A percentile compares a stretch with the other conserved stretches of the same genome.
These are phyloP conservation scores for Petrocephalus sullivani DNA, from an alignment of 2,797 vertebrate genomes.

Conservation along the genomic window DNA sequence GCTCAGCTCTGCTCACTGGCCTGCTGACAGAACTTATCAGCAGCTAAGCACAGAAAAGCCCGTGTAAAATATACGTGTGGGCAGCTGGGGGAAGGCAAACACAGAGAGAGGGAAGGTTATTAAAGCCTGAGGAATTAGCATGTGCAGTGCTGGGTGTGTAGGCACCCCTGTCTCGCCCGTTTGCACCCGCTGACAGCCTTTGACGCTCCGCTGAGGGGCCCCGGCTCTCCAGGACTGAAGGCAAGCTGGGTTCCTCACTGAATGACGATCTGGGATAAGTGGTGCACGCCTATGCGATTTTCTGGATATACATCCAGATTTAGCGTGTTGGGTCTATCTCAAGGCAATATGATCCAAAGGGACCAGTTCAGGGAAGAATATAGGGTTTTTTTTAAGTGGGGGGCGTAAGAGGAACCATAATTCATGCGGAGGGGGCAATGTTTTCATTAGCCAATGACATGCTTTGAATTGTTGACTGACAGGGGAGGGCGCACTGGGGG, in stretches of 20 bases:
- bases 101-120: constrained; percentile 20
- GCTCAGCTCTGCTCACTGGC: neutral
- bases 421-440: neutral
- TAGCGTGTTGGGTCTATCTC: neutral
- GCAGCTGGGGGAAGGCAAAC: constrained; percentile 9
- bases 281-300: neutral
- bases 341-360: neutral
- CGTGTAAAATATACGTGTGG: constrained; percentile 8
- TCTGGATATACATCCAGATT: neutral
- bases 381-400: neutral
- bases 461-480: neutral
- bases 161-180: neutral
- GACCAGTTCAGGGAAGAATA: neutral
- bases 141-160: neutral
- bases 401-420: neutral
- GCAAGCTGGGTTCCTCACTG: no score
- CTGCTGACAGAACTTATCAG: constrained; percentile 1
- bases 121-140: constrained; percentile 20
- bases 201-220: neutral
- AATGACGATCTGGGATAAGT: neutral
- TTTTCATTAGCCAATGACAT: neutral
- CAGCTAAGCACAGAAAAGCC: constrained; percentile 14
- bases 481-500: neutral
- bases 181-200: neutral
- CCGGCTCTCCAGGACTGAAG: neutral